Conservation (phyloP, 1,140 invertebrate species). For the Sycophila sp. region DNA sequence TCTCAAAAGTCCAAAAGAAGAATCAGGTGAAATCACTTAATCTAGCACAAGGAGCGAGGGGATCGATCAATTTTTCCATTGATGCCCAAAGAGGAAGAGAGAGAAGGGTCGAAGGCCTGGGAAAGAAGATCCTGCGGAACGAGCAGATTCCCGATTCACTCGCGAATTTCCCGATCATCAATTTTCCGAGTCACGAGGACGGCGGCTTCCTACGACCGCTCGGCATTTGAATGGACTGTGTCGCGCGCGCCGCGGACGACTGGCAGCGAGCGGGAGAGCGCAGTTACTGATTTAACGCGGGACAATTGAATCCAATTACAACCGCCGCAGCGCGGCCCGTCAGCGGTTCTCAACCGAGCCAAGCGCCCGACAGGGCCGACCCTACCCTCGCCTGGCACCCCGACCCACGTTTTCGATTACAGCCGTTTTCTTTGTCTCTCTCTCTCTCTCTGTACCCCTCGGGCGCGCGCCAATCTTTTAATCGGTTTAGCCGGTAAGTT, state of each 20-base stretch:
- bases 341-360: slow-evolving; percentile 44
- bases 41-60: no score
- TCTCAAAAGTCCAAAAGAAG: no score
- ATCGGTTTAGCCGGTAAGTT: neutral
- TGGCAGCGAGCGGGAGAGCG: slow-evolving; percentile 46
- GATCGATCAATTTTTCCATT: neutral
- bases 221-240: slow-evolving; percentile 58
- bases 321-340: slow-evolving; percentile 49
- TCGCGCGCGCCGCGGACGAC: slow-evolving; percentile 51
- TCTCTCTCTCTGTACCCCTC: no score
- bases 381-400: neutral
- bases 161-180: slow-evolving; percentile 28
- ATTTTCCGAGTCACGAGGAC: slow-evolving; percentile 36
- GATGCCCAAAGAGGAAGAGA: neutral
- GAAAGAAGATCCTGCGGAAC: no score
- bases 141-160: no score
- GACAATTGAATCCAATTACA: slow-evolving; percentile 68
- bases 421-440: neutral
- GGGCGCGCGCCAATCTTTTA: neutral
- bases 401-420: neutral
- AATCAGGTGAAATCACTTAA: no score
- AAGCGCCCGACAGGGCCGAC: neutral
- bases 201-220: slow-evolving; percentile 40
- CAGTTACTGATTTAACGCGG: slow-evolving; percentile 66
- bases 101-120: slow-evolving; percentile 33